Evolutionary conservation across 2,888 invertebrate genomes (phyloP).

Genomic region (Thysanoteuthis rhombus): DNA sequence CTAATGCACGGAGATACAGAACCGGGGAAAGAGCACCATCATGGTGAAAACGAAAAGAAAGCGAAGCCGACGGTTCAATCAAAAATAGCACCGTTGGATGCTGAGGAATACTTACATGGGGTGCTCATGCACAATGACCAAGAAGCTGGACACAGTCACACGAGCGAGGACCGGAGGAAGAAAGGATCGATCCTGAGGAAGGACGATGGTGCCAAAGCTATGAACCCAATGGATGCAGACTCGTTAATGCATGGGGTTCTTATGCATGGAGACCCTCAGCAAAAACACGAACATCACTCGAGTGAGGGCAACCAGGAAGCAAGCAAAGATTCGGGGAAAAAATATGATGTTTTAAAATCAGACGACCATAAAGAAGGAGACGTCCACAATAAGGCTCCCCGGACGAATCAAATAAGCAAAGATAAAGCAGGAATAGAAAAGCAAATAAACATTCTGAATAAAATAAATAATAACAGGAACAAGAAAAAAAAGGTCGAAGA

Average conservation of each 20-base stretch:
- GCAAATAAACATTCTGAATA: not conserved
- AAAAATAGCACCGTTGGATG: slow-evolving; percentile 40
- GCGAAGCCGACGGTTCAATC: slow-evolving; percentile 25
- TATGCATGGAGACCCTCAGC: slow-evolving; percentile 44
- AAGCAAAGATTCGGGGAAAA: not conserved
- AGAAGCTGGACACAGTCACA: slow-evolving; percentile 34
- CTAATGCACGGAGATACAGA: slow-evolving; percentile 36
- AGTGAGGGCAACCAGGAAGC: not conserved
- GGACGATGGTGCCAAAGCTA: slow-evolving; percentile 16
- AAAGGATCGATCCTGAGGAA: slow-evolving; percentile 33
- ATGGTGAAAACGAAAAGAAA: slow-evolving; percentile 29
- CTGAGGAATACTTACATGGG: slow-evolving; percentile 50
- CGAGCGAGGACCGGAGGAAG: slow-evolving; percentile 30
- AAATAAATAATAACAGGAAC: not conserved
- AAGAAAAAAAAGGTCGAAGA: not conserved
- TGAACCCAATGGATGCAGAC: slow-evolving; percentile 35
- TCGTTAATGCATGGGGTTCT: slow-evolving; percentile 46
- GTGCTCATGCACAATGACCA: slow-evolving; percentile 53
- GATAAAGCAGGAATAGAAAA: not conserved
- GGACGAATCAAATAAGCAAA: not conserved
- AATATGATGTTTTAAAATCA: too few relatives aligned
- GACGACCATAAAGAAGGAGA: slow-evolving; percentile 21
- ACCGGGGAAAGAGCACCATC: not conserved
- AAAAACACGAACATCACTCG: slow-evolving; percentile 34
- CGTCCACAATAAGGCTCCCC: not conserved